Evolutionary conservation across 2,888 invertebrate genomes (phyloP).

Genomic region (Brachyptera putata): DNA sequence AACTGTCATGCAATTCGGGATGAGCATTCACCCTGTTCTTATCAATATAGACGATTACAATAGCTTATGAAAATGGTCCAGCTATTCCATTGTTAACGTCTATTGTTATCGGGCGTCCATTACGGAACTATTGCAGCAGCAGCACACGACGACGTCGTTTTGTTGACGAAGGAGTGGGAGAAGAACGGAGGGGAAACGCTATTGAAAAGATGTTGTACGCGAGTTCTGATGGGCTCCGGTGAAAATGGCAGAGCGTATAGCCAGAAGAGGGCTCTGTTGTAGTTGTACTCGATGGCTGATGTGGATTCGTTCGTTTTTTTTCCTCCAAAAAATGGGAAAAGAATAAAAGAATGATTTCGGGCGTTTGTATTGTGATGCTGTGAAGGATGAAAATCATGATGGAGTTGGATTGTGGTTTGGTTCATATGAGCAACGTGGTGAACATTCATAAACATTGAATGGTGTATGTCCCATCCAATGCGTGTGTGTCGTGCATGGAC

Average conservation of each 20-base stretch:
- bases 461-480: no score
- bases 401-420: neutral
- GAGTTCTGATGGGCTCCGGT: conserved; percentile 15
- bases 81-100: conserved; percentile 36
- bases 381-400: neutral
- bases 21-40: conserved; percentile 21
- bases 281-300: neutral
- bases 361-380: conserved; percentile 33
- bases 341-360: conserved; percentile 33
- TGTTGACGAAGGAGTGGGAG: conserved; percentile 33
- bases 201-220: conserved; percentile 23
- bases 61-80: conserved; percentile 37
- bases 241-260: conserved; percentile 26
- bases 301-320: neutral
- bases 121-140: conserved; percentile 34
- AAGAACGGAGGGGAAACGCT: conserved; percentile 23
- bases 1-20: neutral
- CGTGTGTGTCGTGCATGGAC: no score
- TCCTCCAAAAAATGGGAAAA: conserved; percentile 1
- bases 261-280: conserved; percentile 20
- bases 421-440: neutral
- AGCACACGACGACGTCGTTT: conserved; percentile 33
- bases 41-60: conserved; percentile 35
- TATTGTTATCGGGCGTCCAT: conserved; percentile 36
- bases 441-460: neutral